Evolutionary conservation across 2,113 vertebrate genomes (phyloP), one percentile per base, ranked within the genome.

Genomic region (Arenaria interpres): DNA sequence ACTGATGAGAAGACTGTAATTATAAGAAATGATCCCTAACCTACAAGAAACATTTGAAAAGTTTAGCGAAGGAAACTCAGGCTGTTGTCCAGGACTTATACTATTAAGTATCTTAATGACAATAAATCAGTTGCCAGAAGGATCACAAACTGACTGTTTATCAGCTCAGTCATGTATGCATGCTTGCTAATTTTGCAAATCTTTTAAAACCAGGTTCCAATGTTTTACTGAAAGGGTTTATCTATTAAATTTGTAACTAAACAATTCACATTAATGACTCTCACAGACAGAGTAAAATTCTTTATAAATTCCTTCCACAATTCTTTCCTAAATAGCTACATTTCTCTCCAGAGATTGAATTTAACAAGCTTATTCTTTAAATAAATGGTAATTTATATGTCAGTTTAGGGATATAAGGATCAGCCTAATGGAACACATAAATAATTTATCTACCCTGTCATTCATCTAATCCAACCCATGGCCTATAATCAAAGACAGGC

Each of bases 161-260:
- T 89, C 53, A 80, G 15, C 18, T 89, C 35, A 76, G 45, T 54
- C 86, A 64, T 2, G 0, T 57, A 69, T 22, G 28, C 2, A 0
- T 73, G 23, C 45, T 60, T 84, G 30, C 56, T 90, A 68, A 46
- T 87, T 77, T 74, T 57, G 22, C 22, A 87, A 48, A 64, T 27
- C 12, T 93, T 96, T 93, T 79, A 73, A 79, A 67, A 66, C 3
- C 32, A 89, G 11, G 50, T 94, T 88, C 33, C 69, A 74, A 5
- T 68, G 83, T 73, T 91, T 94, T 80, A 57, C 27, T 91, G 12
- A 45, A 75, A 74, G 35, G 6, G 74, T 96, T 95, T 95, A 54
- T 87, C 57, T 86, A 14, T 75, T 87, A 68, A 24, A 28, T 95
- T 97, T 97, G 50, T 93, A 95, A 89, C 73, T 88, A 60, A 96